Conservation (phyloP, 2,888 invertebrate genomes). For the Isotomurus palustris region DNA sequence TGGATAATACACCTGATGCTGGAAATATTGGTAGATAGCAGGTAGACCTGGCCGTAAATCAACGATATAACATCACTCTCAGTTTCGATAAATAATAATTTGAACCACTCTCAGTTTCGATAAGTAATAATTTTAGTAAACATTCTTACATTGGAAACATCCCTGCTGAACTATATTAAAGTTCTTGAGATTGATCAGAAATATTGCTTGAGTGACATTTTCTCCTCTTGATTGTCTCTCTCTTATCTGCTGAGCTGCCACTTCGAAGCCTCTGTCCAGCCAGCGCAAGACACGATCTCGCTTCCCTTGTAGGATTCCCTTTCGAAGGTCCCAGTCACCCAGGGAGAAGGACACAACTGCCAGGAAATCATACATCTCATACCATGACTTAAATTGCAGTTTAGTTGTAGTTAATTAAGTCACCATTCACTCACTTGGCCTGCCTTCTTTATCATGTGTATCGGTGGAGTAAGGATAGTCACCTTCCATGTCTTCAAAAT, state of each 20-base stretch:
- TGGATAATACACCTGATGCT: constrained; percentile 29
- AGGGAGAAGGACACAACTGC: constrained; percentile 20
- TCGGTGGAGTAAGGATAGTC: constrained; percentile 31
- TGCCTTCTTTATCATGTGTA: constrained; percentile 25
- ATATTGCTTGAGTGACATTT: constrained; percentile 32
- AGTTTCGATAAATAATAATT: not conserved
- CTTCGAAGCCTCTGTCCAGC: constrained; percentile 28
- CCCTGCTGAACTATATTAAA: constrained; percentile 26
- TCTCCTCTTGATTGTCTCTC: constrained; percentile 24
- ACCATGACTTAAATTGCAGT: not conserved
- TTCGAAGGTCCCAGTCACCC: constrained; percentile 27
- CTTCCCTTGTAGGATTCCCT: constrained; percentile 23
- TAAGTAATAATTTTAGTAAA: not conserved
- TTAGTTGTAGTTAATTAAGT: not conserved
- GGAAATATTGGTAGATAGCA: constrained; percentile 29
- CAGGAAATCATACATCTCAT: not conserved
- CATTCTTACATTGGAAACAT: constrained; percentile 23
- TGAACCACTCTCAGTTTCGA: not conserved
- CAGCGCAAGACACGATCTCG: constrained; percentile 23
- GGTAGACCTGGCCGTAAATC: constrained; percentile 22
- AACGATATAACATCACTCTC: not conserved
- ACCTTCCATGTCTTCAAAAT: constrained; percentile 26
- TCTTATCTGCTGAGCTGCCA: constrained; percentile 22
- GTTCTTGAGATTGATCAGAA: constrained; percentile 23
- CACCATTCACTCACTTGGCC: constrained; percentile 12